Evolutionary conservation across 2,113 vertebrate species (phyloP).

Genomic region (Amia ocellicauda): DNA sequence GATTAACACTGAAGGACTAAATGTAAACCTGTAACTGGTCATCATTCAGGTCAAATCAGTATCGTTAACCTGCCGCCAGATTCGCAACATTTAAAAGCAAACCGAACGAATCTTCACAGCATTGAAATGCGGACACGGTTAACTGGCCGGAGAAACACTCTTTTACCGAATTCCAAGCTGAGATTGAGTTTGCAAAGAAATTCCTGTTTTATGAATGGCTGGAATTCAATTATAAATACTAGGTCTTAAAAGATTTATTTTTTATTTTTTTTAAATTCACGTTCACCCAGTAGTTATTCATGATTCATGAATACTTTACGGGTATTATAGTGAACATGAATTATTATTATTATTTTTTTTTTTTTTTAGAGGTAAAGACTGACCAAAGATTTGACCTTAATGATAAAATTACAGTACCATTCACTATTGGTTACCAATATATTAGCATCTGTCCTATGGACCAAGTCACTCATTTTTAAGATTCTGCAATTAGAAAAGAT

Average conservation of each 20-base stretch:
- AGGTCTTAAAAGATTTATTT: too few relatives aligned
- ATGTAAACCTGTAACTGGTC: conserved; percentile 24
- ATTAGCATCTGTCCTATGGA: conserved; percentile 73
- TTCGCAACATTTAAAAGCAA: conserved; percentile 15
- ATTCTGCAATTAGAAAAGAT: conserved; percentile 51
- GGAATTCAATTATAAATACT: too few relatives aligned
- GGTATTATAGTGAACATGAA: too few relatives aligned
- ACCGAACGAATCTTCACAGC: background rate
- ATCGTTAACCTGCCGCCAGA: conserved; percentile 7
- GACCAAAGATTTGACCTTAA: conserved; percentile 59
- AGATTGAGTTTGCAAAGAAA: too few relatives aligned
- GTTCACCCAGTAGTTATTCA: too few relatives aligned
- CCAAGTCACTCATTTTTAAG: conserved; percentile 53
- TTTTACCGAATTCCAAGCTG: too few relatives aligned
- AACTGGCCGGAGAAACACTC: too few relatives aligned
- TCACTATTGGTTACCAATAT: conserved; percentile 80
- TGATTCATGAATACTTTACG: too few relatives aligned
- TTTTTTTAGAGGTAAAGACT: conserved; percentile 29
- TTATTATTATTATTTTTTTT: background rate
- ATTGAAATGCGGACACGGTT: too few relatives aligned
- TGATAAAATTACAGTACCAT: conserved; percentile 61
- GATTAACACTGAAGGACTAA: conserved; percentile 50
- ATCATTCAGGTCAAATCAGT: conserved; percentile 35
- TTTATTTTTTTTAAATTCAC: too few relatives aligned
- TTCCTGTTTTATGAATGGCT: too few relatives aligned